Evolutionary conservation across 2,113 vertebrate species (phyloP).

Genomic region (Apodemus sylvaticus): DNA sequence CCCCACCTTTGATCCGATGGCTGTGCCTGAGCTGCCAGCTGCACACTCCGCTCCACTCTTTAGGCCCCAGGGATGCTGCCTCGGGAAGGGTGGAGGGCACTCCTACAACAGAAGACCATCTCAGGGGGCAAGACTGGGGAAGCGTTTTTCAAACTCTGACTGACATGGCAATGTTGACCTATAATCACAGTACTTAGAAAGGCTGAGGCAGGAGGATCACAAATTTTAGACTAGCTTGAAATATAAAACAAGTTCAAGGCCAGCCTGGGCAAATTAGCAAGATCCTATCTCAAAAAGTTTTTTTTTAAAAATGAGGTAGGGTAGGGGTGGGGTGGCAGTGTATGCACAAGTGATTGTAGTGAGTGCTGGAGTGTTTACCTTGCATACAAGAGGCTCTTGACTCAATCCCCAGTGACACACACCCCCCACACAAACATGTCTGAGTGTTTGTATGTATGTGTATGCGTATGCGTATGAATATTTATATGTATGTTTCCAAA

Average conservation of each 20-base stretch:
- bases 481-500: not conserved
- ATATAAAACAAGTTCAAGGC: not conserved
- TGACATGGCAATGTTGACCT: not conserved
- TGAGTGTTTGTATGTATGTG: not conserved
- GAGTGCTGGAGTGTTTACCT: not conserved
- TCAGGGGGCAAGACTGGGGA: not conserved
- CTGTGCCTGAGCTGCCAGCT: not conserved
- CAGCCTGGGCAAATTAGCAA: not conserved
- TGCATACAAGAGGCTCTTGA: not conserved
- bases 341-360: not conserved
- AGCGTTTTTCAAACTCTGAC: not conserved
- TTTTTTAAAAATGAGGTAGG: not conserved
- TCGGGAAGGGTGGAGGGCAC: not conserved
- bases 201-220: not conserved
- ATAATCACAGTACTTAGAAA: not conserved
- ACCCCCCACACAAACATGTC: not conserved
- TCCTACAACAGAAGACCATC: not conserved
- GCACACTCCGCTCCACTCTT: no score
- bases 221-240: not conserved
- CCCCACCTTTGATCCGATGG: not conserved
- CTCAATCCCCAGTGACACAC: not conserved
- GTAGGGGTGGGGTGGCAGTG: not conserved
- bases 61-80: not conserved
- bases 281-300: not conserved
- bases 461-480: not conserved